phyloP scores from a whole-genome alignment of 1,140 invertebrate species.

The Octopus sinensis region DNA sequence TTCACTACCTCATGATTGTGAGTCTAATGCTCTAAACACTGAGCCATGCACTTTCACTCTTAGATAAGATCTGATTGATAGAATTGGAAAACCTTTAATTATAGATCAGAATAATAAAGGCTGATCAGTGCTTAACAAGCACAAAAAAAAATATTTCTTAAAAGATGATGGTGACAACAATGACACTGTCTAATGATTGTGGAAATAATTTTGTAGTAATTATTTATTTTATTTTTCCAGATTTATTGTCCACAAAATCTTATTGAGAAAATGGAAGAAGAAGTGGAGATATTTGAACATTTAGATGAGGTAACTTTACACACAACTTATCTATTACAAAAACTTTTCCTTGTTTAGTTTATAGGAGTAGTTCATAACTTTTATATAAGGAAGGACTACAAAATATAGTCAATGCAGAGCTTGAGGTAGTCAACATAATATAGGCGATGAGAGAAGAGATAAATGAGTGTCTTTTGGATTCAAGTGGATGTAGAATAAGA shows the following conservation, averaged over 20 bases:
- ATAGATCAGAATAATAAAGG: background rate
- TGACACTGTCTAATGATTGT: background rate
- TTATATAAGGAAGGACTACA: background rate
- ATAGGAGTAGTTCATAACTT: background rate
- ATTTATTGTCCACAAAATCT: slow-evolving; percentile 32
- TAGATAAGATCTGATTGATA: background rate
- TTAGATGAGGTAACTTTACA: slow-evolving; percentile 22
- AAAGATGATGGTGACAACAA: background rate
- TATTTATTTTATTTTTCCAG: slow-evolving; percentile 24
- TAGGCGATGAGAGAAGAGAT: background rate
- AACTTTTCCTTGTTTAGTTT: background rate
- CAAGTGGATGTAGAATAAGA: too few relatives aligned
- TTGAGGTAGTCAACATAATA: background rate
- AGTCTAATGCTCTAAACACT: background rate
- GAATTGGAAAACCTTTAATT: background rate
- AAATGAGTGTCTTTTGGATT: background rate
- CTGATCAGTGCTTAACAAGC: background rate
- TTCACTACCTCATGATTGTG: too few relatives aligned
- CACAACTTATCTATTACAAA: background rate
- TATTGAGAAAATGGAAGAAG: slow-evolving; percentile 35
- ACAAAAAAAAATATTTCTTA: background rate
- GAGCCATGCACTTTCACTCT: background rate
- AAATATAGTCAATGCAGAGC: background rate
- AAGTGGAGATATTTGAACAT: slow-evolving; percentile 32
- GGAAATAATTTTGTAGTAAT: background rate